Percentiles rank a stretch among this genome's conserved stretches.
Evolutionary conservation across 2,113 vertebrate genomes (phyloP).

Genomic region (Pelecanoides urinatrix): DNA sequence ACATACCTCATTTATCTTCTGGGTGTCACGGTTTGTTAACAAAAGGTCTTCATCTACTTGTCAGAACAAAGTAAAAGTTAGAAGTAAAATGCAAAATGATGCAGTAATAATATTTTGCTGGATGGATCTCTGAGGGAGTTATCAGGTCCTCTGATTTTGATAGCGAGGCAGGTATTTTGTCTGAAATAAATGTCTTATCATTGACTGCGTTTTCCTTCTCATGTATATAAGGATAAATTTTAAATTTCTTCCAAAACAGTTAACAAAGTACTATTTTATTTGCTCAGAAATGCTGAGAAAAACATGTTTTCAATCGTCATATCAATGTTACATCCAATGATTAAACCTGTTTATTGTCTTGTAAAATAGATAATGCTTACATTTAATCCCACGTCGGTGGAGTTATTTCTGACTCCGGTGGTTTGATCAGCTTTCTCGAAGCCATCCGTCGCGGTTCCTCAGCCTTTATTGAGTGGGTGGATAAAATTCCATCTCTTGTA

Average conservation of each 20-base stretch:
- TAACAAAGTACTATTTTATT: background rate
- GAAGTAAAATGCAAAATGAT: background rate
- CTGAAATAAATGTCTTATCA: background rate
- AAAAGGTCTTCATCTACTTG: background rate
- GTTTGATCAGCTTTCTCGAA: background rate
- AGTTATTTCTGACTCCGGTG: background rate
- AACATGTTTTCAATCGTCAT: fast-evolving
- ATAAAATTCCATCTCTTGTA: background rate
- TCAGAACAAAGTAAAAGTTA: background rate
- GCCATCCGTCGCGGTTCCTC: background rate
- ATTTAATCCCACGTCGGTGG: background rate
- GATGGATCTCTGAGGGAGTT: background rate
- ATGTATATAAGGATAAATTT: background rate
- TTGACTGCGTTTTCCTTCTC: background rate
- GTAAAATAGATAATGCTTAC: background rate
- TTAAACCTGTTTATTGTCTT: background rate
- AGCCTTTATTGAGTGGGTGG: background rate
- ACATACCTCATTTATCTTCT: background rate
- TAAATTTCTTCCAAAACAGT: background rate
- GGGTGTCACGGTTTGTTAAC: background rate
- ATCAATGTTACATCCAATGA: background rate
- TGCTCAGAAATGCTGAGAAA: background rate
- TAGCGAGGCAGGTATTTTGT: background rate
- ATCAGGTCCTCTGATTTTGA: background rate
- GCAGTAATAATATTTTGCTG: too few species aligned